Percentiles rank a stretch among this genome's conserved stretches.
These are phyloP conservation scores for Aporophyla lueneburgensis DNA, from an alignment of 2,888 invertebrate genomes.

Conservation along the genomic window DNA sequence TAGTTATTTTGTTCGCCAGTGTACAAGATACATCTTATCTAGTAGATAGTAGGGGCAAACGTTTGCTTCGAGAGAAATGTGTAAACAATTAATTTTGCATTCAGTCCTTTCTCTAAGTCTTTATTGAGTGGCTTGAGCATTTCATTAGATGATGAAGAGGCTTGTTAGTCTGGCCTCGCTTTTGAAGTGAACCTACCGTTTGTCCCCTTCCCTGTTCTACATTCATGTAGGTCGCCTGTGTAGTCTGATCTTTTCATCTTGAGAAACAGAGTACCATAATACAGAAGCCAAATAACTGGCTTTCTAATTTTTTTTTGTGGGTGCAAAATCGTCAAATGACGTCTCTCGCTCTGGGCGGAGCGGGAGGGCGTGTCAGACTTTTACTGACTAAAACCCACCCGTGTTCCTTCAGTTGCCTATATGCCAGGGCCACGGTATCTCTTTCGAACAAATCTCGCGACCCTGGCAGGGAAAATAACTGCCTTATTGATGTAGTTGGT, in stretches of 20 bases:
- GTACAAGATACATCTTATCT: slow-evolving; percentile 61
- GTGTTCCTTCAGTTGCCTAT: no score
- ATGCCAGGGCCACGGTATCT: no score
- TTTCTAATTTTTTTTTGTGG: no score
- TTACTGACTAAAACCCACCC: no score
- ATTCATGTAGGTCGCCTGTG: neutral
- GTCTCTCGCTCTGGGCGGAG: no score
- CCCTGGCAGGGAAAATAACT: no score
- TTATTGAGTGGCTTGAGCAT: slow-evolving; percentile 50
- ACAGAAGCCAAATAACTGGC: neutral
- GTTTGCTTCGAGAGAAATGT: slow-evolving; percentile 69
- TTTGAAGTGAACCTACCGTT: slow-evolving; percentile 7
- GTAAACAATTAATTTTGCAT: slow-evolving; percentile 69
- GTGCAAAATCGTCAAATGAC: no score
- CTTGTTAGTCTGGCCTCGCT: slow-evolving; percentile 17
- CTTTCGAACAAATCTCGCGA: no score
- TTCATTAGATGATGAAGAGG: slow-evolving; percentile 42
- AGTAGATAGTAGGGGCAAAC: slow-evolving; percentile 58
- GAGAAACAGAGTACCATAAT: no score
- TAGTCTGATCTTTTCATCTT: neutral
- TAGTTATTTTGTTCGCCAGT: slow-evolving; percentile 58
- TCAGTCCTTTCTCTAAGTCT: slow-evolving; percentile 61
- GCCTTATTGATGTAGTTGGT: no score
- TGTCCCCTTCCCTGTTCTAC: neutral
- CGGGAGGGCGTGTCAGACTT: no score